Conservation (phyloP, 1,140 invertebrate genomes). For the Pseudomyrmex gracilis region DNA sequence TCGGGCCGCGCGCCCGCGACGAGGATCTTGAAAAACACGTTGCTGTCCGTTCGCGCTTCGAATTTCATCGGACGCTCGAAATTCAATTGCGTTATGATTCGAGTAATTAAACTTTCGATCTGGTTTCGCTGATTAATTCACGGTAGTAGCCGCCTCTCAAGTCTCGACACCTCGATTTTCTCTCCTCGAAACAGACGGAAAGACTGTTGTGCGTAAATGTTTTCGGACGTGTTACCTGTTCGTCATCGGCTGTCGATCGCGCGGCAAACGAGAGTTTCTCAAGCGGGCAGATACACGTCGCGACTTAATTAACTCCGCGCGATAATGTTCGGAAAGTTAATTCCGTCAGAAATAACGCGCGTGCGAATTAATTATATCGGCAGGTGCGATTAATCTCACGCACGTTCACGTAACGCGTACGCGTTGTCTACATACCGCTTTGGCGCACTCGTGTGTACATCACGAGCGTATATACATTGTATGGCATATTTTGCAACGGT, state of each 20-base stretch:
- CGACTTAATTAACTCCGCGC: constrained; percentile 34
- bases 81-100: background rate
- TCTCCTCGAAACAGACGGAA: no score
- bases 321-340: constrained; percentile 25
- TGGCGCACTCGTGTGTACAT: no score
- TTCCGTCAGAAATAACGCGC: constrained; percentile 24
- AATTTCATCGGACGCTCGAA: background rate
- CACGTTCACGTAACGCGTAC: background rate
- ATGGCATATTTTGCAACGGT: constrained; percentile 53
- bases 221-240: no score
- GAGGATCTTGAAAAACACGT: background rate
- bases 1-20: constrained; percentile 20
- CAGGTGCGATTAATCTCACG: constrained; percentile 29
- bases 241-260: background rate
- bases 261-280: background rate
- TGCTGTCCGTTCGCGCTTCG: background rate
- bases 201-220: no score
- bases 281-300: background rate
- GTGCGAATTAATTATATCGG: constrained; percentile 10
- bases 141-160: no score
- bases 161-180: no score
- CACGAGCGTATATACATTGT: no score
- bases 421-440: no score
- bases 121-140: background rate
- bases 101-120: background rate